Conservation (phyloP, 2,797 vertebrate species). For the Aphelocoma californica region DNA sequence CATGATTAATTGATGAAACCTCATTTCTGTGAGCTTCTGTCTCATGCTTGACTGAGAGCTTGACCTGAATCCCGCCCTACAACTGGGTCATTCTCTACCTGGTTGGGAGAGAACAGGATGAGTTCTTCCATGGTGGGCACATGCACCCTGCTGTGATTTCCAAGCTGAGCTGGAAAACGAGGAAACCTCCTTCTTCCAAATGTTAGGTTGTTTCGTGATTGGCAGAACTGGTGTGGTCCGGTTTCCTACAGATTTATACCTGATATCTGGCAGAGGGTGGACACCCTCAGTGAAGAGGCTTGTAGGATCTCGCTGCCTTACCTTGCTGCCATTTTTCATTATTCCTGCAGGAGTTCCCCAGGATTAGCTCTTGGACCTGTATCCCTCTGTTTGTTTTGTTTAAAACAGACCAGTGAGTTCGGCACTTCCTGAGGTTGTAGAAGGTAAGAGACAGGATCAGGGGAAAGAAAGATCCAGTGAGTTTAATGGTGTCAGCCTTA, state of each 20-base stretch:
- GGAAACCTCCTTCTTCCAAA: not conserved
- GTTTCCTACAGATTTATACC: not conserved
- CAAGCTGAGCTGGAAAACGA: not conserved
- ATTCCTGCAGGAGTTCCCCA: not conserved
- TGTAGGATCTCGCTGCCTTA: not conserved
- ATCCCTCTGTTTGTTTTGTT: not conserved
- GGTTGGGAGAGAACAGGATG: not conserved
- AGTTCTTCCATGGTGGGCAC: not conserved
- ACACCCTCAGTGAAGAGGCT: not conserved
- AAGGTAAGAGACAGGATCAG: not conserved
- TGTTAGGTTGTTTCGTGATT: not conserved
- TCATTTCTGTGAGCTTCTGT: not conserved
- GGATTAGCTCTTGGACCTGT: not conserved
- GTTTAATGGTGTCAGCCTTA: not conserved
- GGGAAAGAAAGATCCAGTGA: not conserved
- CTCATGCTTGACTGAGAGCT: conserved; percentile 21
- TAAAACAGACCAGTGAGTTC: not conserved
- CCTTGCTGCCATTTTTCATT: not conserved
- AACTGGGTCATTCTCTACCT: not conserved
- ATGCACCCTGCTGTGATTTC: not conserved
- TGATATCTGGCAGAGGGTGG: not conserved
- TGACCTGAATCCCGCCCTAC: conserved; percentile 39
- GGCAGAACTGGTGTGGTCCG: not conserved
- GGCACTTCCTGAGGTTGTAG: not conserved
- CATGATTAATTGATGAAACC: conserved; percentile 26